Base-by-base conservation (phyloP, 2,888 invertebrate genomes). In the Lepetodrilus schrolli region DNA sequence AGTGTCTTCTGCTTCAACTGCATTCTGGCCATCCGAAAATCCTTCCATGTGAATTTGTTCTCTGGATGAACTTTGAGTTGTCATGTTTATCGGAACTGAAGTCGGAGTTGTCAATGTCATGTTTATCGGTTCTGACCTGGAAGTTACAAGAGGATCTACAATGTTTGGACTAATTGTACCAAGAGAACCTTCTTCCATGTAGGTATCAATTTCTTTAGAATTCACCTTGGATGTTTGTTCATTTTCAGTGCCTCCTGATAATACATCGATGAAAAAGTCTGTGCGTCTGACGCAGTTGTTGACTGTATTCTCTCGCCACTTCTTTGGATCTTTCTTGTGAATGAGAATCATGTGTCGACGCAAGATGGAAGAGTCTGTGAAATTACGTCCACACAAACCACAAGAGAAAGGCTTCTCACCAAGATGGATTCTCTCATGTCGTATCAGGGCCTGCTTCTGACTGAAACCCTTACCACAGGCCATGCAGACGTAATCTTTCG, bases 341-440 rank as follows among this genome's bases (percentile, higher is more conserved):
- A 86, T 79, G 20, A 83, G 78, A 37, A 86, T 82, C 84, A 86
- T 86, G 70, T 87, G 87, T 4, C 87, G 78, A 58, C 87, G 74
- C 20, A 86, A 78, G 3, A 85, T 84, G 0, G 87, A 86, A 2
- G 84, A 79, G 76, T 87, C 87, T 38, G 82, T 83, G 82, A 91
- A 91, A 10, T 86, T 86, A 74, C 89, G 88, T 68, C 83, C 82
- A 83, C 91, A 91, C 21, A 88, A 78, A 2, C 84, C 81, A 78
- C 91, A 91, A 13, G 88, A 86, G 73, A 90, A 91, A 5, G 87
- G 88, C 72, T 90, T 83, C 58, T 90, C 86, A 13, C 91, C 91
- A 7, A 86, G 86, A 80, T 91, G 91, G 85, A 91, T 91, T 84
- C 91, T 86, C 74, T 90, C 89, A 81, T 91, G 91, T 49, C 91